These are phyloP conservation scores for Paelopatides confundens DNA, from an alignment of 53 echinoderm and acorn worm species.

Conservation along the genomic window DNA sequence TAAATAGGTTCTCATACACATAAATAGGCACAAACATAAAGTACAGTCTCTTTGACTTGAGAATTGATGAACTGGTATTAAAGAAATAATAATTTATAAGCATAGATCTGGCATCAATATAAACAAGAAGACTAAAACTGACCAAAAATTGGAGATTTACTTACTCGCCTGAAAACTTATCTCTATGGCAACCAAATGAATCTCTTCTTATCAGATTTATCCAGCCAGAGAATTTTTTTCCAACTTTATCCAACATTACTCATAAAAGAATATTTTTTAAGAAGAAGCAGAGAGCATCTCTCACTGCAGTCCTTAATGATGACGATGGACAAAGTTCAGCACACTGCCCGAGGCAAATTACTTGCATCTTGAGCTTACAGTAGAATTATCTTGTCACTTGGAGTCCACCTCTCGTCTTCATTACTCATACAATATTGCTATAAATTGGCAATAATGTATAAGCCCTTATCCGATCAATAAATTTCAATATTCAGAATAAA, in stretches of 20 bases:
- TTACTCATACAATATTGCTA: conserved; percentile 26
- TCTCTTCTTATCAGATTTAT: not conserved
- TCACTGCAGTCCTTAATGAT: not conserved
- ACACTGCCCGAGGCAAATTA: not conserved
- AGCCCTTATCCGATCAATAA: not conserved
- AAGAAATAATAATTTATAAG: too few species aligned
- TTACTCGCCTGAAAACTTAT: not conserved
- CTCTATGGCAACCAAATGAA: not conserved
- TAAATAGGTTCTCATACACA: not conserved
- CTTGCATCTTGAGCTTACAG: not conserved
- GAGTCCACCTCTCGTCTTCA: conserved; percentile 1
- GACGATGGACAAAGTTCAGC: not conserved
- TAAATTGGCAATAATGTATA: conserved; percentile 16
- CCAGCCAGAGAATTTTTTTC: not conserved
- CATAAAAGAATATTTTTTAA: not conserved
- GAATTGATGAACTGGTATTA: too few species aligned
- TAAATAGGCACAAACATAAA: too few species aligned
- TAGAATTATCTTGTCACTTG: conserved; percentile 7
- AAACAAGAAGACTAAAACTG: not conserved
- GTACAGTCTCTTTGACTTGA: too few species aligned
- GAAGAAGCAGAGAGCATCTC: not conserved
- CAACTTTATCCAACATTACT: too few species aligned
- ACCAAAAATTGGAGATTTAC: not conserved
- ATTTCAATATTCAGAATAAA: too few species aligned
- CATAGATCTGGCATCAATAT: not conserved